phyloP scores from a whole-genome alignment of 1,140 invertebrate genomes.

The Gonatopus flavifemur region DNA sequence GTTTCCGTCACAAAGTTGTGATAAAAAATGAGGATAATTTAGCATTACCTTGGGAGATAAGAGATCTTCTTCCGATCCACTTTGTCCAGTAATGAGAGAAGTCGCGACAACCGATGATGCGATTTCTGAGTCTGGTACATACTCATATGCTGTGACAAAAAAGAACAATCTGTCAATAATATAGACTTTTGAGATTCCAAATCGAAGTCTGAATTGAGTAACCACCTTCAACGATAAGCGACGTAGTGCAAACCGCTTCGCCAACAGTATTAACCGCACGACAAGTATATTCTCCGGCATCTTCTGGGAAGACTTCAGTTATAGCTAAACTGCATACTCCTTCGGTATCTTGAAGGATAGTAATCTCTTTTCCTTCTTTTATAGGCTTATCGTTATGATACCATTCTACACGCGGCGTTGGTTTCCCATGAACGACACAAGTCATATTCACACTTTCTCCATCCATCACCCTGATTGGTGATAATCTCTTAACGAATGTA shows the following conservation, averaged over 20 bases:
- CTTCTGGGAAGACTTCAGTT: constrained; percentile 91
- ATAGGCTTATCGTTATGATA: constrained; percentile 74
- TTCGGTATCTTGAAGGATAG: constrained; percentile 72
- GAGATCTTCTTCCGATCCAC: constrained; percentile 78
- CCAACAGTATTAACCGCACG: constrained; percentile 83
- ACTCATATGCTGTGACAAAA: constrained; percentile 79
- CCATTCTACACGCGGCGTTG: constrained; percentile 81
- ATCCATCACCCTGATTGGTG: constrained; percentile 84
- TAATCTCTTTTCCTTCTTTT: constrained; percentile 77
- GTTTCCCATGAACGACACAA: constrained; percentile 77
- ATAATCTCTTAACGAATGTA: constrained; percentile 71
- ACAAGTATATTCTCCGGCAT: constrained; percentile 86
- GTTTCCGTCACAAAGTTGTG: background rate
- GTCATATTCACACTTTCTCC: constrained; percentile 82
- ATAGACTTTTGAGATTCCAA: no score
- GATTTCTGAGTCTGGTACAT: constrained; percentile 85
- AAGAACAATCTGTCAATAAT: background rate
- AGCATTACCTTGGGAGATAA: constrained; percentile 76
- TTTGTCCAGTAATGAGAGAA: constrained; percentile 62
- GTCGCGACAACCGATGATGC: constrained; percentile 60
- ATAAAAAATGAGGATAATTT: constrained; percentile 1
- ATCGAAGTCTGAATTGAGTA: no score
- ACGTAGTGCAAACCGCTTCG: constrained; percentile 77
- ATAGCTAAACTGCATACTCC: constrained; percentile 84
- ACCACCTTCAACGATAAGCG: constrained; percentile 80